Conservation (phyloP, 2,888 invertebrate species). For the Ligdia adustata region DNA sequence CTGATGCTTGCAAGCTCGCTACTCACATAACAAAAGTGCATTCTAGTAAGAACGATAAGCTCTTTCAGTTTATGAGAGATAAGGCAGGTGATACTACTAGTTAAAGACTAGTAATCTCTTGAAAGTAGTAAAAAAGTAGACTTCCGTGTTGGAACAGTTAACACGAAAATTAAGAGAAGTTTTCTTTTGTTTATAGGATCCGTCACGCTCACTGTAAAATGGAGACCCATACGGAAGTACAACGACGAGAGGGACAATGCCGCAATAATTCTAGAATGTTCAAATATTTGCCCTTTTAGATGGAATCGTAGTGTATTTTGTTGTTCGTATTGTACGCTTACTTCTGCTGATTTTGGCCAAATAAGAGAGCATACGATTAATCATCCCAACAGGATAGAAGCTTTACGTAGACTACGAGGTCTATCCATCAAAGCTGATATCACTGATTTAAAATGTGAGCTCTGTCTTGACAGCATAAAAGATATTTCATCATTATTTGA, state of each 20-base stretch:
- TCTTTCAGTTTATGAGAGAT: too few species aligned
- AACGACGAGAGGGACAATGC: conserved; percentile 74
- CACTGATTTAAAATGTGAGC: conserved; percentile 56
- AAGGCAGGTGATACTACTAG: too few species aligned
- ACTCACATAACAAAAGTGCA: conserved; percentile 10
- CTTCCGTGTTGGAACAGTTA: background rate
- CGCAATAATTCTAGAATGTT: conserved; percentile 64
- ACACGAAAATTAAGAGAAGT: conserved; percentile 24
- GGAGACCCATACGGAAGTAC: conserved; percentile 68
- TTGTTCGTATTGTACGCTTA: conserved; percentile 61
- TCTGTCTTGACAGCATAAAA: conserved; percentile 51
- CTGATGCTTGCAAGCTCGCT: conserved; percentile 9
- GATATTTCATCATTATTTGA: conserved; percentile 54
- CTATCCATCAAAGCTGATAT: conserved; percentile 60
- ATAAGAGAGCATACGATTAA: conserved; percentile 53
- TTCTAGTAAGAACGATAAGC: background rate
- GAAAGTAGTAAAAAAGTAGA: too few species aligned
- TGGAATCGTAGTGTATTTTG: conserved; percentile 64
- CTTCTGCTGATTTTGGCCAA: conserved; percentile 59
- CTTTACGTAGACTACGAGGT: background rate
- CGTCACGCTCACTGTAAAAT: conserved; percentile 55
- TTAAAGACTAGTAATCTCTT: too few species aligned
- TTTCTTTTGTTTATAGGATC: conserved; percentile 74
- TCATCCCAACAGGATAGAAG: conserved; percentile 54
- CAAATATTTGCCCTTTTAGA: conserved; percentile 69